These are phyloP conservation scores for Argyrosomus regius DNA, from an alignment of 2,797 vertebrate genomes.

Conservation along the genomic window DNA sequence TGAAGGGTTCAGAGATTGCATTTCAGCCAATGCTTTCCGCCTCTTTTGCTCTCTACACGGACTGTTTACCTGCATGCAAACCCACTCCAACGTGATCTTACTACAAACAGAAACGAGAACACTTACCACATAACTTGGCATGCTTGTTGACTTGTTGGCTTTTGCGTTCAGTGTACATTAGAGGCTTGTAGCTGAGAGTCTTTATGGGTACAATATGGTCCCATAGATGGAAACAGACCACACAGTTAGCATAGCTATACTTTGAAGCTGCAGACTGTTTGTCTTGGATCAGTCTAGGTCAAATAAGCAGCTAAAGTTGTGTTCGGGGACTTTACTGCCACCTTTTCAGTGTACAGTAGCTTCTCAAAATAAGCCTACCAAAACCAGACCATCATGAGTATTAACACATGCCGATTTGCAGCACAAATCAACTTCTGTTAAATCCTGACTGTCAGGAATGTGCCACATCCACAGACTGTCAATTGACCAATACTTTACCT, in stretches of 20 bases:
- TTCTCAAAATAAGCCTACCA: conserved; percentile 2
- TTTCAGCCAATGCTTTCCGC: too few species aligned
- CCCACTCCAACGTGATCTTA: too few species aligned
- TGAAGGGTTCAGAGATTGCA: too few species aligned
- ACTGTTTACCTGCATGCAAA: too few species aligned
- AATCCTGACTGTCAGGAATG: not conserved
- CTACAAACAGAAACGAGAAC: too few species aligned
- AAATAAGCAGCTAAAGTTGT: conserved; percentile 59
- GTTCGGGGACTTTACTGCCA: conserved; percentile 50
- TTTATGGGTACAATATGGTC: conserved; percentile 15
- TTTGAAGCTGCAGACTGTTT: conserved; percentile 65
- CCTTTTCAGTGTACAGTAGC: conserved; percentile 31
- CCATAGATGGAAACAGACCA: conserved; percentile 51
- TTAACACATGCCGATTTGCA: conserved; percentile 6
- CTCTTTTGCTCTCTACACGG: too few species aligned
- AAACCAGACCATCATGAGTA: not conserved
- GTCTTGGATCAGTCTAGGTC: conserved; percentile 52
- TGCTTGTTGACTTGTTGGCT: conserved; percentile 8
- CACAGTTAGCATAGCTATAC: conserved; percentile 57
- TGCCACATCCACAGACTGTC: conserved; percentile 3
- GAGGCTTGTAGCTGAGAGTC: not conserved
- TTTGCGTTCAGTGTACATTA: conserved; percentile 29
- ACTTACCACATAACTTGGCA: too few species aligned
- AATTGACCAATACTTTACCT: conserved; percentile 9
- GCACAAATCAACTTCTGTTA: not conserved